A percentile compares a stretch with the other conserved stretches of the same genome.
Conservation (phyloP, 2,888 invertebrate genomes). For the Protodeltote pygarga region DNA sequence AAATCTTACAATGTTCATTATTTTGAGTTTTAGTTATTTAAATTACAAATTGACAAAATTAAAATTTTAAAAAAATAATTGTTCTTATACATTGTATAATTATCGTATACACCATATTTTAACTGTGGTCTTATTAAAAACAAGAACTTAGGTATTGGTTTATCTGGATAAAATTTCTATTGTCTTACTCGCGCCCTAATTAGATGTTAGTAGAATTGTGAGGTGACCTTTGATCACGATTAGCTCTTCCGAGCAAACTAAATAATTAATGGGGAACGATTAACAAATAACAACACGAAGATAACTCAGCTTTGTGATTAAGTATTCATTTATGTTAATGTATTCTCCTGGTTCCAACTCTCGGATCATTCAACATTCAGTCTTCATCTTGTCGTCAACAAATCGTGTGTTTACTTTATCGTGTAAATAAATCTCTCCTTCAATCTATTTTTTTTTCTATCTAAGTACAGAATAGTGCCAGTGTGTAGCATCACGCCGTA, state of each 20-base stretch:
- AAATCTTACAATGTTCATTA: too few relatives aligned
- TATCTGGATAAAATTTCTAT: constrained; percentile 8
- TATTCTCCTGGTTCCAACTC: constrained; percentile 53
- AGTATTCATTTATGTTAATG: constrained; percentile 70
- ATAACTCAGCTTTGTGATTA: constrained; percentile 48
- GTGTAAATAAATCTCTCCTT: constrained; percentile 34
- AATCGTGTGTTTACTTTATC: constrained; percentile 53
- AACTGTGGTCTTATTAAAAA: too few relatives aligned
- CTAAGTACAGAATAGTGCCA: constrained; percentile 20
- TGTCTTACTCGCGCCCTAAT: constrained; percentile 20
- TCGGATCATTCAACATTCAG: constrained; percentile 56
- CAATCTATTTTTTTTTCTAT: constrained; percentile 22
- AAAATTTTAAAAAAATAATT: too few relatives aligned
- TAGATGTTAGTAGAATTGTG: constrained; percentile 18
- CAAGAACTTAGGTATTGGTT: constrained; percentile 6
- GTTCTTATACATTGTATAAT: background rate
- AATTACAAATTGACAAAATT: too few relatives aligned
- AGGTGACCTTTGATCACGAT: constrained; percentile 46
- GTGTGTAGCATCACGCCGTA: constrained; percentile 47
- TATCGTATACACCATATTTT: too few relatives aligned
- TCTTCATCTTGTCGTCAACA: constrained; percentile 57
- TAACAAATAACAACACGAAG: constrained; percentile 54
- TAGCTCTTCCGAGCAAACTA: constrained; percentile 36
- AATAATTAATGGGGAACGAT: constrained; percentile 47
- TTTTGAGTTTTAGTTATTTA: too few relatives aligned